Percentiles rank a stretch among this genome's conserved stretches.
Evolutionary conservation across 2,113 vertebrate genomes (phyloP).

Genomic region (Phrynocephalus versicolor): DNA sequence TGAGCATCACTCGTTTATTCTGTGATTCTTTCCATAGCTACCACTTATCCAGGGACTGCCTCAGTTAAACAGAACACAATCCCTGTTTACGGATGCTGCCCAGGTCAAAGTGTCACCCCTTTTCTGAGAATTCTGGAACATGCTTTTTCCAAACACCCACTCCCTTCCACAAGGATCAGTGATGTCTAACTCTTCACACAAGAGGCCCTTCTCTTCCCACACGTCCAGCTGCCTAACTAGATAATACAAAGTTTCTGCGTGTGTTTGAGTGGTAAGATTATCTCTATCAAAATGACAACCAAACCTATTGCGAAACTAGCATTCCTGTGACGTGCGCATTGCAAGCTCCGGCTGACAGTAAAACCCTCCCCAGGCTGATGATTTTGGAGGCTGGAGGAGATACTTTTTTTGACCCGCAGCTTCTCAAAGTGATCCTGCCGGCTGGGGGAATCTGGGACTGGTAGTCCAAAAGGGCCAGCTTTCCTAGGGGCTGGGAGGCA

Average conservation of each 20-base stretch:
- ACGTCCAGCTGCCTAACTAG: not conserved
- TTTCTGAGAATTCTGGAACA: too few species aligned
- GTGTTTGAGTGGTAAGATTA: not conserved
- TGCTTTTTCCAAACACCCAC: not conserved
- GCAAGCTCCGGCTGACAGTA: not conserved
- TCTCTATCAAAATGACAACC: not conserved
- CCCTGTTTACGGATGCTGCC: not conserved
- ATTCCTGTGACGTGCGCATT: not conserved
- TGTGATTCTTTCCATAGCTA: too few species aligned
- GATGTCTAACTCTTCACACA: not conserved
- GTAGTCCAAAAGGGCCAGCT: too few species aligned
- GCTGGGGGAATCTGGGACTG: too few species aligned
- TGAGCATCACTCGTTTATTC: too few species aligned
- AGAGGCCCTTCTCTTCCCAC: not conserved
- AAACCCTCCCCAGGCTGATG: not conserved
- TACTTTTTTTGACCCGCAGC: not conserved
- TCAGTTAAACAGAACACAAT: not conserved
- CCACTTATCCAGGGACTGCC: not conserved
- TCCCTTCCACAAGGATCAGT: not conserved
- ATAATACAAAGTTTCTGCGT: not conserved
- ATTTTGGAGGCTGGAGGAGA: not conserved
- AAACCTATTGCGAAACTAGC: not conserved
- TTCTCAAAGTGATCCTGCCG: not conserved
- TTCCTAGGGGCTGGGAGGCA: too few species aligned
- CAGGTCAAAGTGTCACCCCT: not conserved